phyloP scores from a whole-genome alignment of 2,797 vertebrate genomes.

The Microtus californicus region DNA sequence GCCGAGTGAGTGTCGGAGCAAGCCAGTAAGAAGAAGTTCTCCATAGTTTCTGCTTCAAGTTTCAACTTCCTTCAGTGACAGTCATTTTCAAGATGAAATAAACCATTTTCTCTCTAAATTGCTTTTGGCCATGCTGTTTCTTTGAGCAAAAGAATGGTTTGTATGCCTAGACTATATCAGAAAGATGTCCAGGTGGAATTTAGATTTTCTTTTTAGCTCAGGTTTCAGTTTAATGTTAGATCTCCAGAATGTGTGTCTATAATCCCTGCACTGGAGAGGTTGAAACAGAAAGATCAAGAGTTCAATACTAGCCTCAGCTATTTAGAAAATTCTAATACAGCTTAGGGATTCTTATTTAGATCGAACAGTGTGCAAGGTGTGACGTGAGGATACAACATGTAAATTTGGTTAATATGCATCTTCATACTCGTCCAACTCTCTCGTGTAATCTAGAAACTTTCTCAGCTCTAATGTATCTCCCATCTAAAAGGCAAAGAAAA shows the following conservation, averaged over 20 bases:
- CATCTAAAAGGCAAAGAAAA: neutral
- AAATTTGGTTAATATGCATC: neutral
- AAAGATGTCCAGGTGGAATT: neutral
- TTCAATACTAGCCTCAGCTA: neutral
- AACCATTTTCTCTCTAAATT: neutral
- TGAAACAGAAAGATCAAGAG: neutral
- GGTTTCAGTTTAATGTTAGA: neutral
- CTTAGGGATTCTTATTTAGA: neutral
- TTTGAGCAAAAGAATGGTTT: neutral
- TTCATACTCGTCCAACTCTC: neutral
- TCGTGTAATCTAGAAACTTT: neutral
- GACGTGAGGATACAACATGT: neutral
- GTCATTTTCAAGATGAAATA: neutral
- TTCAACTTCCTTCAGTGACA: neutral
- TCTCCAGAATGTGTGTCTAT: conserved; percentile 1
- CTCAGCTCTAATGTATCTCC: neutral
- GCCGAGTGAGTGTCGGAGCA: neutral
- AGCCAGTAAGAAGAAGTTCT: neutral
- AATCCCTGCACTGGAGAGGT: neutral
- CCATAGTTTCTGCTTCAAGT: neutral
- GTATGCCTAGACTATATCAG: neutral
- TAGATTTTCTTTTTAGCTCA: neutral
- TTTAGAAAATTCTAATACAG: neutral
- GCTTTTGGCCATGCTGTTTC: neutral
- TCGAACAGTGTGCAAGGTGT: neutral